Conservation (phyloP, 2,888 invertebrate species). For the Linnaemya vulpina region DNA sequence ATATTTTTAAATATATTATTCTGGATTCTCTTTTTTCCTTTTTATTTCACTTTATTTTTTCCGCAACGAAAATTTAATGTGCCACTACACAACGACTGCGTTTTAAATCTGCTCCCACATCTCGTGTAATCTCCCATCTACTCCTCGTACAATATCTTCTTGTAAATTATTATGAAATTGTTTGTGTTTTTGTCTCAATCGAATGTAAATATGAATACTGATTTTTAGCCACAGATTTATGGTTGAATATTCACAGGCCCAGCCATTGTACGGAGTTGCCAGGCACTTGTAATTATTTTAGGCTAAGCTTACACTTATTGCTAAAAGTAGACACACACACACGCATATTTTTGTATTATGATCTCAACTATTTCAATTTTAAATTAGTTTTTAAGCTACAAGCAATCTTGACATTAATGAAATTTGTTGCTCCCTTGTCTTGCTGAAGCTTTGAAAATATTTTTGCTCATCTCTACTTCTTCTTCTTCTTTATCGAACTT, state of each 20-base stretch:
- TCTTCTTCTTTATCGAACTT: neutral
- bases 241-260: slow-evolving; percentile 66
- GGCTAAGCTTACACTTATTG: neutral
- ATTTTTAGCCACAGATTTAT: slow-evolving; percentile 53
- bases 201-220: slow-evolving; percentile 46
- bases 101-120: slow-evolving; percentile 28
- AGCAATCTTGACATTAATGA: slow-evolving; percentile 8
- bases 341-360: neutral
- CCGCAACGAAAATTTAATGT: slow-evolving; percentile 37
- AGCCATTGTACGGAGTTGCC: slow-evolving; percentile 69
- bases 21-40: slow-evolving; percentile 45
- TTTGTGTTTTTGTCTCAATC: neutral
- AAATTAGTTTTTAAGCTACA: slow-evolving; percentile 12
- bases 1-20: slow-evolving; percentile 31
- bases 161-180: slow-evolving; percentile 44
- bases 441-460: neutral
- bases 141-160: slow-evolving; percentile 38
- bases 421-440: neutral
- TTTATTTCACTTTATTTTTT: slow-evolving; percentile 54
- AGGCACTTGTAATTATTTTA: slow-evolving; percentile 64
- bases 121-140: slow-evolving; percentile 25
- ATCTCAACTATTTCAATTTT: slow-evolving; percentile 19
- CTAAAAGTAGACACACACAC: neutral
- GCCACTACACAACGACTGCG: slow-evolving; percentile 35
- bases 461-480: too few relatives aligned